Base-by-base conservation (phyloP, 2,888 invertebrate genomes). In the Gerris lacustris region DNA sequence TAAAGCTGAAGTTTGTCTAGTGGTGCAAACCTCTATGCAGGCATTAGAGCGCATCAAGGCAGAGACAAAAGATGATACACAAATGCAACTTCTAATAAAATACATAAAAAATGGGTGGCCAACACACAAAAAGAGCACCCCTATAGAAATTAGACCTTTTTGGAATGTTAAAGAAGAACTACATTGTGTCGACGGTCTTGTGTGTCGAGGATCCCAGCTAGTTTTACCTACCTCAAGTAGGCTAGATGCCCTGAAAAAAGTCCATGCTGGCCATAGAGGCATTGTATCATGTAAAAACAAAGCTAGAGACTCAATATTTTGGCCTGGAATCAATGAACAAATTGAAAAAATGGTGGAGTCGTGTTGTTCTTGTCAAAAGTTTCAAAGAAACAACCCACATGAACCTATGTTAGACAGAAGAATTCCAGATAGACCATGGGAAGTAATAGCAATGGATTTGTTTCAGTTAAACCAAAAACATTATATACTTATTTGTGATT, bases 381-480 rank as follows among this genome's bases (percentile, higher is more conserved):
- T 15, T 66, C 18, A 43, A 66, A 66, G 43, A 43, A 17, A 9
- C n/a, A 66, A 66, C n/a, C 31, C 9, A 11, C 18, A 9, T 31
- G 31, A 66, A n/a, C 66, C 66, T 15, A 11, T 66, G 18, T 9
- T 31, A n/a, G 31, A 18, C 43, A 18, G 43, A 31, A 43, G n/a
- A 43, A 66, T 66, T 11, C 66, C 66, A 15, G 43, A 66, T 11
- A 31, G 18, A 66, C 66, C 66, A 66, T 66, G 66, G 66, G 31
- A 66, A 43, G n/a, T 31, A 15, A 43, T 66, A 15, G 66, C 31
- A 9, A 66, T 43, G 18, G 66, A 66, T 66, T 43, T 66, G 4
- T 66, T 66, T 66, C 66, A 66, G 9, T 66, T 66, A 11, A 66
- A 66, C n/a, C 9, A 66, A 15, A 66, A 66, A 43, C 9, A 66